These are phyloP conservation scores for Heptranchias perlo DNA, from an alignment of 2,113 vertebrate species.

Conservation along the genomic window DNA sequence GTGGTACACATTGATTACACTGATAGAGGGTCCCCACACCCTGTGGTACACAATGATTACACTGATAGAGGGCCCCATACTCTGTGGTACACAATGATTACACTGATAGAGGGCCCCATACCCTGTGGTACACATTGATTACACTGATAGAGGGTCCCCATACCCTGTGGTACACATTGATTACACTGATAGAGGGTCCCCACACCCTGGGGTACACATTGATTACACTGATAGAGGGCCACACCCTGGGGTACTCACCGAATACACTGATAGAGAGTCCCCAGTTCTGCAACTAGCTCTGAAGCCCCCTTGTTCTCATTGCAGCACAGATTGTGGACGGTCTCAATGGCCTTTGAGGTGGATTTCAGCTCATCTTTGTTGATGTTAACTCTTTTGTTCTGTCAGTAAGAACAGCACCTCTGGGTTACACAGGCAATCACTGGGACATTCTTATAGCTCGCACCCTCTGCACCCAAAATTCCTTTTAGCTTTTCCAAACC, in stretches of 20 bases:
- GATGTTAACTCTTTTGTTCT: slow-evolving; percentile 96
- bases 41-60: too few species aligned
- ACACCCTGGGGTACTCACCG: slow-evolving; percentile 50
- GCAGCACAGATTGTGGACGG: slow-evolving; percentile 90
- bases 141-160: background rate
- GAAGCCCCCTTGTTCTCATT: slow-evolving; percentile 98
- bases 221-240: background rate
- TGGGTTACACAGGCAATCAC: background rate
- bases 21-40: too few species aligned
- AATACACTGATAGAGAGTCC: slow-evolving; percentile 91
- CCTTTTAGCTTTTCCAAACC: background rate
- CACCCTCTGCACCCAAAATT: background rate
- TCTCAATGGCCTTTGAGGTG: slow-evolving; percentile 90
- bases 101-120: too few species aligned
- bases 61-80: too few species aligned
- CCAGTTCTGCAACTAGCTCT: slow-evolving; percentile 87
- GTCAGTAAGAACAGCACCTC: slow-evolving; percentile 37
- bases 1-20: too few species aligned
- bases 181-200: background rate
- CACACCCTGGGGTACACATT: background rate
- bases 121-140: background rate
- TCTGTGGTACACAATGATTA: too few species aligned
- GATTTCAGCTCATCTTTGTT: slow-evolving; percentile 97
- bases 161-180: background rate
- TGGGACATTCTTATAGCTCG: too few species aligned